Conservation (phyloP, 2,797 vertebrate species). For the Spinus olivaceus region DNA sequence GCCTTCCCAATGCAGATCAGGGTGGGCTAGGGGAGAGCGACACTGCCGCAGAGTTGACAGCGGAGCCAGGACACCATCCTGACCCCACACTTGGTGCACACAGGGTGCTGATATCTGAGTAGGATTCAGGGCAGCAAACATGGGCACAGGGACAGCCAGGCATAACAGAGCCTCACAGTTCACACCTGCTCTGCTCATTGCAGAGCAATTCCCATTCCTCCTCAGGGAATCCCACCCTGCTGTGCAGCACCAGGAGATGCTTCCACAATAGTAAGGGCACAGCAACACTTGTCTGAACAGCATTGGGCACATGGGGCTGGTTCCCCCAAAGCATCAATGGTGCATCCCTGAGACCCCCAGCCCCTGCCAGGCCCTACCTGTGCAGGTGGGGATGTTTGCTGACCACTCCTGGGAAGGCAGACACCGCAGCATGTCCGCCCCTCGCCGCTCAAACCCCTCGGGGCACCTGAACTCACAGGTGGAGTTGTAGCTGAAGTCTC, state of each 20-base stretch:
- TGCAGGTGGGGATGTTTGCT: background rate
- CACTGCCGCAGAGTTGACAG: background rate
- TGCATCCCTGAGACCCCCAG: background rate
- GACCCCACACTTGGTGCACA: accelerated
- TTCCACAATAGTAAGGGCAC: background rate
- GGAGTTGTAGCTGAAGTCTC: constrained; percentile 53
- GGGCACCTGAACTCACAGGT: background rate
- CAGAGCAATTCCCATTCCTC: background rate
- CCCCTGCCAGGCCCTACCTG: background rate
- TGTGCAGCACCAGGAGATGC: background rate
- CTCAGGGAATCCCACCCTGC: accelerated
- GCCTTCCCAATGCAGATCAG: background rate
- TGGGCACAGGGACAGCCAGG: background rate
- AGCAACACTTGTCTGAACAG: background rate
- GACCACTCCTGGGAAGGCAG: constrained; percentile 45
- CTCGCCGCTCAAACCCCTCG: background rate
- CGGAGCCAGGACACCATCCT: background rate
- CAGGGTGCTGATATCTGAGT: background rate
- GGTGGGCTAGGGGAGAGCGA: background rate
- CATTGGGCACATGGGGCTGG: background rate
- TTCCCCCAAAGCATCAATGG: background rate
- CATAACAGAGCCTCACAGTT: background rate
- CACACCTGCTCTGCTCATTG: background rate
- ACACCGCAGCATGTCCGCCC: background rate
- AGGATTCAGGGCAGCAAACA: background rate